These are phyloP conservation scores for Enteromius viviparus DNA, from an alignment of 2,797 vertebrate genomes.

Conservation along the genomic window DNA sequence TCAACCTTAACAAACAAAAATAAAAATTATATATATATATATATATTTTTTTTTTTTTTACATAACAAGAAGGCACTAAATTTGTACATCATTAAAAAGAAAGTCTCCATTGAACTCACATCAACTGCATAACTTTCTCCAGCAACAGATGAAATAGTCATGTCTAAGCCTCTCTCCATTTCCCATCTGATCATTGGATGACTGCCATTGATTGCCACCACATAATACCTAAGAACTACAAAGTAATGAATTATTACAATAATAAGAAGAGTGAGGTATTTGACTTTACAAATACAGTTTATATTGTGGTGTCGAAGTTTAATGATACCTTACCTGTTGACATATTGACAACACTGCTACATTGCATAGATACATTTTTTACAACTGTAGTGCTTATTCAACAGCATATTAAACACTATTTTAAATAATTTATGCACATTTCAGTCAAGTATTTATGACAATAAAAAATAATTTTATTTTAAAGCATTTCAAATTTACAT, in stretches of 20 bases:
- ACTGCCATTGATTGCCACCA: constrained; percentile 68
- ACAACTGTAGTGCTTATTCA: background rate
- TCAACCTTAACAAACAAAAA: constrained; percentile 65
- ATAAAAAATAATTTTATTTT: background rate
- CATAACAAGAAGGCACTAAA: background rate
- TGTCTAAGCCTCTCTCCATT: constrained; percentile 72
- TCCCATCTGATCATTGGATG: constrained; percentile 71
- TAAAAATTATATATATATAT: background rate
- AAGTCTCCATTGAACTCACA: constrained; percentile 57
- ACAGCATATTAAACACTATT: background rate
- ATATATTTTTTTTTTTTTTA: background rate
- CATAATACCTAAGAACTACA: constrained; percentile 65
- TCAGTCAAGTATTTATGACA: background rate
- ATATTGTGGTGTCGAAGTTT: background rate
- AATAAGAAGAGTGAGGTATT: background rate
- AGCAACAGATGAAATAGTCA: constrained; percentile 72
- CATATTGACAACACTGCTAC: background rate
- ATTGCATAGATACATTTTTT: background rate
- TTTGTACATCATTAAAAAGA: background rate
- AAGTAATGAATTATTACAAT: background rate
- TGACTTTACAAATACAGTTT: background rate
- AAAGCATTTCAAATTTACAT: background rate
- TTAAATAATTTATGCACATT: background rate
- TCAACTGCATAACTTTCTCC: constrained; percentile 76
- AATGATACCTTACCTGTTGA: background rate